These are phyloP conservation scores for Dicrostonyx torquatus DNA, from an alignment of 2,797 vertebrate genomes.

Conservation along the genomic window DNA sequence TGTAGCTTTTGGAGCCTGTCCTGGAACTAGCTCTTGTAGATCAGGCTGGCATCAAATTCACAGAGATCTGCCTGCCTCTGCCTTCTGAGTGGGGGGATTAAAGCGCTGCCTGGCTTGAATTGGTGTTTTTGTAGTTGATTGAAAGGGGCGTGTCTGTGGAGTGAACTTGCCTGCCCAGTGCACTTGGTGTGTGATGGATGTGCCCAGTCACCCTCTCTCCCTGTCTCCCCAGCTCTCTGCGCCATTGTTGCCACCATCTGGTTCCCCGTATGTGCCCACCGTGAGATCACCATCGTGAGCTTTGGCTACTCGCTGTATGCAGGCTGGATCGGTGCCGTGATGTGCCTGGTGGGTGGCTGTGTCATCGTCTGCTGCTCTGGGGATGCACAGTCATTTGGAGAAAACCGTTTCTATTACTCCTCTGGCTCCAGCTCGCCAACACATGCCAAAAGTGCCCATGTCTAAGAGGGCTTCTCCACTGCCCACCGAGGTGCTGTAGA, in stretches of 20 bases:
- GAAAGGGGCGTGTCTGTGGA: not conserved
- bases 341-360: constrained; percentile 92
- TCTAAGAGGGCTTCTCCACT: constrained; percentile 85
- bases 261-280: constrained; percentile 96
- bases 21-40: too few species aligned
- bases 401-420: constrained; percentile 96
- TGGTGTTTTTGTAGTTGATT: accelerated
- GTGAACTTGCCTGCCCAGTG: too few species aligned
- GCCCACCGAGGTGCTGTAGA: constrained; percentile 76
- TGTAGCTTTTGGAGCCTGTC: too few species aligned
- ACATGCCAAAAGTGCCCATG: constrained; percentile 97
- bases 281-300: constrained; percentile 92
- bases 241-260: constrained; percentile 94
- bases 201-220: not conserved
- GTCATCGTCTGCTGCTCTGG: constrained; percentile 93
- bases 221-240: constrained; percentile 89
- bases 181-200: accelerated
- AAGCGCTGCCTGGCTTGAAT: accelerated
- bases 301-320: constrained; percentile 97
- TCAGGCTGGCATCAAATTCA: too few species aligned
- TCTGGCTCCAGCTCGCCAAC: constrained; percentile 92
- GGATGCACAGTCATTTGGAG: constrained; percentile 90
- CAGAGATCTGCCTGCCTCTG: too few species aligned
- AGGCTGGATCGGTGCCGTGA: constrained; percentile 94
- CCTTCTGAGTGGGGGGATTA: too few species aligned